A percentile compares a stretch with the other conserved stretches of the same genome.
Conservation (phyloP, 1,140 invertebrate species). For the Marisa cornuarietis region DNA sequence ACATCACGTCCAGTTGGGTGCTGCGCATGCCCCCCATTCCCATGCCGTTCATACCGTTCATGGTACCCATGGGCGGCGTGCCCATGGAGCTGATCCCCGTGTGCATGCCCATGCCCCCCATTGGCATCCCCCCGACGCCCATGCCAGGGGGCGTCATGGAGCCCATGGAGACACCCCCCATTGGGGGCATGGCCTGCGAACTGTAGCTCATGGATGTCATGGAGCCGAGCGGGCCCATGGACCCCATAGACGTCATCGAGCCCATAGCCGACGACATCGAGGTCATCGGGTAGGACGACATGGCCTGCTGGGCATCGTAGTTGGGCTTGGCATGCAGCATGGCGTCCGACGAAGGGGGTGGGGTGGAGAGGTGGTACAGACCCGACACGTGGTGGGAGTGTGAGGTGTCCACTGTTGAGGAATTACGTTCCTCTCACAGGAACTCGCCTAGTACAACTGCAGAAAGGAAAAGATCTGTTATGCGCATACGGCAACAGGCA, state of each 20-base stretch:
- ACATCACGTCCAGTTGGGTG: conserved; percentile 63
- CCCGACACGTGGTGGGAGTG: conserved; percentile 14
- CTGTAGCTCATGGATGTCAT: conserved; percentile 76
- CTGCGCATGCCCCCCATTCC: conserved; percentile 49
- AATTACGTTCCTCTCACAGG: conserved; percentile 9
- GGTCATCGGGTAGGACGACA: conserved; percentile 44
- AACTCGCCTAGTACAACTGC: not conserved
- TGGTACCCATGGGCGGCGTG: conserved; percentile 73
- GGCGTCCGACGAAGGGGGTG: conserved; percentile 13
- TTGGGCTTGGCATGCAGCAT: conserved; percentile 31
- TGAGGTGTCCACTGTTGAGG: conserved; percentile 13
- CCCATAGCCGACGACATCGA: conserved; percentile 50
- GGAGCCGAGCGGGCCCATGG: conserved; percentile 56
- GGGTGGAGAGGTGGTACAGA: conserved; percentile 17
- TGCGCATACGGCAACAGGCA: not conserved
- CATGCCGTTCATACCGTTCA: conserved; percentile 62
- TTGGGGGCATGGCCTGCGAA: conserved; percentile 70
- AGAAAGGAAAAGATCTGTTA: not conserved
- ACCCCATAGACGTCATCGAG: conserved; percentile 59
- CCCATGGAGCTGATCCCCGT: conserved; percentile 66
- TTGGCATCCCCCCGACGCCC: conserved; percentile 65
- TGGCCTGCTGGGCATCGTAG: conserved; percentile 37
- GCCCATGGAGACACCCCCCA: conserved; percentile 68
- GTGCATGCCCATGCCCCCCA: conserved; percentile 67
- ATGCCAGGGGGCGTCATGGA: conserved; percentile 71